Conservation (phyloP, 2,797 vertebrate species). For the Crypturellus tataupa region DNA sequence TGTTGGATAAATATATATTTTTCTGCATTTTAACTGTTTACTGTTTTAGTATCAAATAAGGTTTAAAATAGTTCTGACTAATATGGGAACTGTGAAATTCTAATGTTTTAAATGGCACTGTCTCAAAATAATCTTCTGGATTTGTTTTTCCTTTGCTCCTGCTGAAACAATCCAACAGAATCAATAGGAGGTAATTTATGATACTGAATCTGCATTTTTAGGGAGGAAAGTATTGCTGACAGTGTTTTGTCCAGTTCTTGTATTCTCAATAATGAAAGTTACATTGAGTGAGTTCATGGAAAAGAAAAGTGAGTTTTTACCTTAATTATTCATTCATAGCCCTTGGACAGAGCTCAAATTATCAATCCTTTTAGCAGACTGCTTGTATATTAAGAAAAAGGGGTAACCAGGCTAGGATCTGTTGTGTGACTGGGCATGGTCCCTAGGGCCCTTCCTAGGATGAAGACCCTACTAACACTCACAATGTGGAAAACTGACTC, state of each 20-base stretch:
- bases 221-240: neutral
- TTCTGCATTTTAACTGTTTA: neutral
- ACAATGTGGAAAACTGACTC: neutral
- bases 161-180: conserved; percentile 1
- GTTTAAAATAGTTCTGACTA: neutral
- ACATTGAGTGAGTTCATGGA: neutral
- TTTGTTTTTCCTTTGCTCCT: neutral
- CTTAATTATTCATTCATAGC: neutral
- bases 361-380: conserved; percentile 6
- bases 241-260: neutral
- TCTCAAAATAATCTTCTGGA: neutral
- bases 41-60: neutral
- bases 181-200: neutral
- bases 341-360: conserved; percentile 23
- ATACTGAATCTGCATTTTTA: neutral
- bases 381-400: conserved; percentile 31
- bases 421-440: neutral
- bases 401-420: conserved; percentile 2
- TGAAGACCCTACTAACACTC: neutral
- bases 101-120: neutral
- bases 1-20: neutral
- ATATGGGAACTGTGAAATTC: neutral
- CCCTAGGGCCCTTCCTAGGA: neutral
- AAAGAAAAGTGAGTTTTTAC: conserved; percentile 38
- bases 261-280: conserved; percentile 27